Percentiles rank a stretch among this genome's conserved stretches.
Evolutionary conservation across 2,797 vertebrate genomes (phyloP).

Genomic region (Sardinella longiceps): DNA sequence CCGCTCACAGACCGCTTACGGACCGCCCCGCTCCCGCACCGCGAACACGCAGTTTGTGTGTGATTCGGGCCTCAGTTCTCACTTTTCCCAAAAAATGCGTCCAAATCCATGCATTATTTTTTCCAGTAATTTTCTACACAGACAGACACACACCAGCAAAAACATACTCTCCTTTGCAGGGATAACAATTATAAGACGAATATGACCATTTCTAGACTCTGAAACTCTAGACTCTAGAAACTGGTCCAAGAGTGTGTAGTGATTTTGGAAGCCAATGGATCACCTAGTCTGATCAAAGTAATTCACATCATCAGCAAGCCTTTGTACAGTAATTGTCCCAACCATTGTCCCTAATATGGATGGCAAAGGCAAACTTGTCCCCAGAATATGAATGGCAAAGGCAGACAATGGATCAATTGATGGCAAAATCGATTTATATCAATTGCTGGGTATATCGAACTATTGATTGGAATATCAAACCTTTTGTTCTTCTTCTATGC

Average conservation of each 20-base stretch:
- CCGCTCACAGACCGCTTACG: no score
- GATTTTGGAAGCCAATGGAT: neutral
- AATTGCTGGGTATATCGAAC: neutral
- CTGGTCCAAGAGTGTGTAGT: neutral
- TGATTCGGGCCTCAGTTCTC: no score
- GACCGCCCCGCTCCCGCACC: no score
- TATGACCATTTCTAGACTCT: neutral
- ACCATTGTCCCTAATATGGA: neutral
- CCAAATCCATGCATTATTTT: no score
- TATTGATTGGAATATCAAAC: neutral
- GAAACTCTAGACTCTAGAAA: no score
- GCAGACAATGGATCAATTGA: neutral
- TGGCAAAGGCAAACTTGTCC: neutral
- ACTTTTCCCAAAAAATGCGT: no score
- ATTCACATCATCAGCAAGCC: neutral
- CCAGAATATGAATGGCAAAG: neutral
- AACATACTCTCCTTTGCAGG: no score
- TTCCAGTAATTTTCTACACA: no score
- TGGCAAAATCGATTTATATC: neutral
- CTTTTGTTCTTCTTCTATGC: neutral
- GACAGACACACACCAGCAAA: no score
- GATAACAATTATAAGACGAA: neutral
- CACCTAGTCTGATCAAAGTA: neutral
- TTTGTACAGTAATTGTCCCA: no score
- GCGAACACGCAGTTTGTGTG: no score